Evolutionary conservation across 1,140 invertebrate species (phyloP), one percentile per base, ranked within the genome.

Genomic region (Hyles euphorbiae): DNA sequence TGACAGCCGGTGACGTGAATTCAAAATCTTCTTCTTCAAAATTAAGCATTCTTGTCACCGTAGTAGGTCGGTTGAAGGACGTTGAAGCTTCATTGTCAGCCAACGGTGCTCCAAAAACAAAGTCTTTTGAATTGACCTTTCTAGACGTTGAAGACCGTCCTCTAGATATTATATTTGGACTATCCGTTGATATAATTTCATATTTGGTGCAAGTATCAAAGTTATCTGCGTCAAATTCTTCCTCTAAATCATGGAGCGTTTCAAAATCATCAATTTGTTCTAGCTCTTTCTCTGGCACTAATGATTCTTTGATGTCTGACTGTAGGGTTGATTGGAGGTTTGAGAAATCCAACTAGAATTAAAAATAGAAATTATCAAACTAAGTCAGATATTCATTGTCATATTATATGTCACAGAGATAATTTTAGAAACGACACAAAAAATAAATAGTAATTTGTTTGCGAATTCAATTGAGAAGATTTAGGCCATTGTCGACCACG

Each of bases 151-250:
- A 61, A 3, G 65, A 9, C 1, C 82, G 47, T 0, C 83, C 83
- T 49, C 75, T 72, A 0, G 82, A 87, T 56, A 84, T 87, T 3
- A 90, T 88, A 48, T 89, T 70, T 0, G 89, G 89, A 52, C 87
- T 89, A 49, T 90, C 89, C 0, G 89, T 90, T 3, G 87, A 88
- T 34, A 90, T 88, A 2, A 90, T 88, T 60, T 90, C 89, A 40
- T 89, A 90, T 68, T 89, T 89, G 0, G 81, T 82, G 52, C 86
- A 84, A n/a, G 81, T 72, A 8, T 83, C 79, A 32, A 83, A 83
- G 34, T 79, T 81, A 8, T 83, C 75, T 0, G 68, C 67, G 2
- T 86, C 84, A 10, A 89, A 87, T 61, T 87, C 87, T 50, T 81
- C 77, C 57, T 90, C 89, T 10, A 90, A 57, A 54, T 90, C 87